These are phyloP conservation scores for Oxystoma pomonae DNA, from an alignment of 2,888 invertebrate genomes.

Conservation along the genomic window DNA sequence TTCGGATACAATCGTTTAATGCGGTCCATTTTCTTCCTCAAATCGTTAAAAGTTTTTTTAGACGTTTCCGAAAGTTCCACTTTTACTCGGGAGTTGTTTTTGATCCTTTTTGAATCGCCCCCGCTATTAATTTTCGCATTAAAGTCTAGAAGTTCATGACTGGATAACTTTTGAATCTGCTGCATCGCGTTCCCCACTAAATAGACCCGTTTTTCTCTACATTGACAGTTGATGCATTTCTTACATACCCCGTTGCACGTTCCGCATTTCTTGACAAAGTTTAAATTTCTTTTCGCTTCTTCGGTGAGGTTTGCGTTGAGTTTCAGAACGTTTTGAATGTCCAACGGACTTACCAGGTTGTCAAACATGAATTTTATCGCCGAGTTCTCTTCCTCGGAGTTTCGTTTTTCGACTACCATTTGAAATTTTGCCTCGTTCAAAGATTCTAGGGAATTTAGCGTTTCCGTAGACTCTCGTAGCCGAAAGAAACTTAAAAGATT, in stretches of 20 bases:
- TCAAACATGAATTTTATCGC: background rate
- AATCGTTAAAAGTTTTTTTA: background rate
- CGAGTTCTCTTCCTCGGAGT: background rate
- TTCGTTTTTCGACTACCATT: background rate
- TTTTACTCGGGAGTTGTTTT: background rate
- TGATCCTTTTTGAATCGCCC: background rate
- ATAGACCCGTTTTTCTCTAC: background rate
- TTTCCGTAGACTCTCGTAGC: background rate
- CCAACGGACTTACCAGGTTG: background rate
- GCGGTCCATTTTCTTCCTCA: background rate
- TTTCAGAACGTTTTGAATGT: background rate
- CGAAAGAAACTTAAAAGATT: background rate
- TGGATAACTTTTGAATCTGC: background rate
- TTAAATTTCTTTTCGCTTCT: background rate
- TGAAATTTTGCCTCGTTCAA: background rate
- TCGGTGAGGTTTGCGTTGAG: background rate
- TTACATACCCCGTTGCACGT: background rate
- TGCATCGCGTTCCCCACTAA: background rate
- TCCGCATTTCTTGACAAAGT: background rate
- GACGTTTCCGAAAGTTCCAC: background rate
- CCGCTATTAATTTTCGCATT: background rate
- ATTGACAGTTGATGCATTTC: background rate
- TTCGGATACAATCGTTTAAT: background rate
- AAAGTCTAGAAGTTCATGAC: background rate
- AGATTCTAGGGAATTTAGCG: background rate